Percentiles rank a stretch among this genome's conserved stretches.
Evolutionary conservation across 2,888 invertebrate species (phyloP).

Genomic region (Rotaria sp.): DNA sequence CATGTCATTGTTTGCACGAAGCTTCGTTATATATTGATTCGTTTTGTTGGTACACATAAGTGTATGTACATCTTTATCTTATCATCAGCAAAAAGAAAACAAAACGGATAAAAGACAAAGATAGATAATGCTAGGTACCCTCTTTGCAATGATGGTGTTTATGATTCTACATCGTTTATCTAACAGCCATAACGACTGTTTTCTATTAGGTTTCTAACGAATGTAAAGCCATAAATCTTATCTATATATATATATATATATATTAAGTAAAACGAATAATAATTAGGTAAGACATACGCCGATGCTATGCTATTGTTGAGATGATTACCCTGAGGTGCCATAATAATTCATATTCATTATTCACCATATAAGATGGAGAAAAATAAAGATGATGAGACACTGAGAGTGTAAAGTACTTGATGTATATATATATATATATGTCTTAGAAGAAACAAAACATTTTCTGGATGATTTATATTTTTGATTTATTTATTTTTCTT

Average conservation of each 20-base stretch:
- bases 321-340: not conserved
- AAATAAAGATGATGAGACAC: not conserved
- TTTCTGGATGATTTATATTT: not conserved
- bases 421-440: no score
- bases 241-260: not conserved
- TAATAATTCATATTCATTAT: not conserved
- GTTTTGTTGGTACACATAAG: not conserved
- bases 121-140: not conserved
- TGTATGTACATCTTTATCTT: not conserved
- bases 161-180: not conserved
- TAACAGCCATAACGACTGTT: not conserved
- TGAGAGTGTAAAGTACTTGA: not conserved
- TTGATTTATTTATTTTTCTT: not conserved
- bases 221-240: not conserved
- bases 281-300: not conserved
- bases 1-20: not conserved
- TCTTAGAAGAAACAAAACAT: not conserved
- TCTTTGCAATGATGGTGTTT: not conserved
- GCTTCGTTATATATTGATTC: not conserved
- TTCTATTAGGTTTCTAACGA: not conserved
- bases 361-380: not conserved
- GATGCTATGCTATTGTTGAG: no score
- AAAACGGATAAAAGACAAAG: not conserved
- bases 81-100: not conserved
- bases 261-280: not conserved